Conservation (phyloP, 2,797 vertebrate species). For the Crocidura indochinensis region DNA sequence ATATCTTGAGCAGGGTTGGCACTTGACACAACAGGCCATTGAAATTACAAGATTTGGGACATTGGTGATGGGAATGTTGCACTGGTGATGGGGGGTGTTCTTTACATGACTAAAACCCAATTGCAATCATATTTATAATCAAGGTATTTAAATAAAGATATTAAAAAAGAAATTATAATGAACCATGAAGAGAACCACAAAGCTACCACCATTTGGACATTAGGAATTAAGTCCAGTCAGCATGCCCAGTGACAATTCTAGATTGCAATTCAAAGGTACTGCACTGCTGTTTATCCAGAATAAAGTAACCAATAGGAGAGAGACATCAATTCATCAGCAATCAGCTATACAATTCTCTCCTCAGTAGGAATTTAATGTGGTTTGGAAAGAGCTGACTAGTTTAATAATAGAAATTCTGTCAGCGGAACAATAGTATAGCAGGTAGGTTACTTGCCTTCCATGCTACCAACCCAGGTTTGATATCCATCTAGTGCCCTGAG, state of each 20-base stretch:
- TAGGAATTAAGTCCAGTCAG: not conserved
- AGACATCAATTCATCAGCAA: not conserved
- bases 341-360: constrained; percentile 33
- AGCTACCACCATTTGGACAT: not conserved
- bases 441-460: no score
- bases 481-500: no score
- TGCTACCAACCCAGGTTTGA: no score
- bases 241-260: not conserved
- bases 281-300: not conserved
- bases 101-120: no score
- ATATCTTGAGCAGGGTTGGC: not conserved
- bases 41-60: not conserved
- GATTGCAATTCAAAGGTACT: not conserved
- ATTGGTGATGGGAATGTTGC: no score
- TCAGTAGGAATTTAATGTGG: not conserved
- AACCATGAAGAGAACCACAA: not conserved
- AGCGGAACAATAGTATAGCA: no score
- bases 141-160: no score
- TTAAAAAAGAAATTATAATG: not conserved
- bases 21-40: not conserved
- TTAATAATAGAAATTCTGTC: constrained; percentile 37
- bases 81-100: no score
- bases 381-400: constrained; percentile 24
- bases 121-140: no score
- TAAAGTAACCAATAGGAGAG: constrained; percentile 1